Base-by-base conservation (phyloP, 2,113 vertebrate species). In the Erythrocebus patas region DNA sequence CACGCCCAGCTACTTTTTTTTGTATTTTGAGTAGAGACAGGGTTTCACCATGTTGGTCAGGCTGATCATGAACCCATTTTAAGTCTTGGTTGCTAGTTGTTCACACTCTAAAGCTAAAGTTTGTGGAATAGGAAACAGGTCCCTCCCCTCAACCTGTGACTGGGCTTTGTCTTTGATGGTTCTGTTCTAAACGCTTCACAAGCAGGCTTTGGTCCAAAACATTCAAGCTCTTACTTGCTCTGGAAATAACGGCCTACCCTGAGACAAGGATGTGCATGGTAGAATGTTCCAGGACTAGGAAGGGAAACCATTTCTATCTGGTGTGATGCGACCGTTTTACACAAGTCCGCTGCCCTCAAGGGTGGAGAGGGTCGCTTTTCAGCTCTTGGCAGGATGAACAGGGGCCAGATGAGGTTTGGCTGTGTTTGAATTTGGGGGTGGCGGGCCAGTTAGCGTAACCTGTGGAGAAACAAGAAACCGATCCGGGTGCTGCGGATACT, bases 241-340 rank as follows among this genome's bases (percentile, higher is more conserved):
- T 59, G 82, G 43, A 55, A 94, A 66, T 8, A n/a, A 6, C 5
- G 38, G 32, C 50, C 27, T 2, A 11, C 6, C 48, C 84, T 4
- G 38, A 61, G 38, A 18, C 25, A 38, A 40, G 11, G 9, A 25
- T 83, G 35, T 3, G 0, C n/a, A 9, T 8, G 1, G 0, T 6
- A 48, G 52, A 22, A 6, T 12, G 8, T 32, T 23, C 27, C 61
- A 27, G 43, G 40, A 12, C 35, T 5, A n/a, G 50, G 45, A 43
- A 9, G 27, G 23, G 75, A 18, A 55, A 55, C 35, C 2, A 1
- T 23, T 22, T 2, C 1, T 43, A 45, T 11, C 57, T 10, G 0
- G 6, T 70, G 32, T 59, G 35, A 14, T 2, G 20, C 1, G 0
- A 7, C 27, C 9, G 0, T 30, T 85, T 64, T 72, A 52, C 18